These are phyloP conservation scores for Luperina testacea DNA, from an alignment of 2,888 invertebrate genomes.

Conservation along the genomic window DNA sequence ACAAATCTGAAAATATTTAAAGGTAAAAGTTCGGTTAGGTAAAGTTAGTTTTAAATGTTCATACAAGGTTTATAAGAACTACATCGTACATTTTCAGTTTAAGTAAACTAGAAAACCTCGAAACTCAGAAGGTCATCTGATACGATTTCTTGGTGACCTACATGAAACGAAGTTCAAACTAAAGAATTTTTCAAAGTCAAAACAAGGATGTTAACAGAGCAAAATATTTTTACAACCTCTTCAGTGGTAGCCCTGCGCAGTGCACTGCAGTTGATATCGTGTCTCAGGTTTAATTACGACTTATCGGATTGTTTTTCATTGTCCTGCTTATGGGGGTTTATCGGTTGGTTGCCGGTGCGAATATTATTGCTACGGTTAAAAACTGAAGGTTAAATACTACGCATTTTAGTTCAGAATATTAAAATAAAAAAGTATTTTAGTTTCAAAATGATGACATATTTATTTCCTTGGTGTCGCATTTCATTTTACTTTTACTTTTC, in stretches of 20 bases:
- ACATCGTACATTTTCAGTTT: too few species aligned
- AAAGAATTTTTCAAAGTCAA: too few species aligned
- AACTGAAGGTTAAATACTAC: conserved; percentile 20
- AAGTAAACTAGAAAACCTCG: too few species aligned
- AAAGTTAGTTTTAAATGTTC: too few species aligned
- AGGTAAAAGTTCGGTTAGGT: too few species aligned
- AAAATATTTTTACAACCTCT: neutral
- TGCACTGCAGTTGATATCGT: conserved; percentile 67
- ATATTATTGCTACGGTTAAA: conserved; percentile 54
- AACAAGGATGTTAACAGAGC: neutral
- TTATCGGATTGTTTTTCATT: conserved; percentile 76
- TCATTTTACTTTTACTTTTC: conserved; percentile 5
- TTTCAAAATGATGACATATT: neutral
- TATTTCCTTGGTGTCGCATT: neutral
- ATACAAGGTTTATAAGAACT: too few species aligned
- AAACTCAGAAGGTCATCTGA: too few species aligned
- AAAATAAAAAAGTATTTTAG: neutral
- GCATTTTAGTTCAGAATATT: conserved; percentile 18
- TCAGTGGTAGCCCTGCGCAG: conserved; percentile 65
- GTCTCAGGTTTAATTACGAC: conserved; percentile 72
- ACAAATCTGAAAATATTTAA: too few species aligned
- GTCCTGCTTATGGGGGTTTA: conserved; percentile 66
- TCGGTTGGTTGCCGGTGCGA: conserved; percentile 47
- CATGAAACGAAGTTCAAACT: too few species aligned
- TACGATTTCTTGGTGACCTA: too few species aligned